Evolutionary conservation across 30 jellyfish, hydroid and myxozoan genomes (phyloP), one percentile per base, ranked within the genome.

Genomic region (Pelagia noctiluca): DNA sequence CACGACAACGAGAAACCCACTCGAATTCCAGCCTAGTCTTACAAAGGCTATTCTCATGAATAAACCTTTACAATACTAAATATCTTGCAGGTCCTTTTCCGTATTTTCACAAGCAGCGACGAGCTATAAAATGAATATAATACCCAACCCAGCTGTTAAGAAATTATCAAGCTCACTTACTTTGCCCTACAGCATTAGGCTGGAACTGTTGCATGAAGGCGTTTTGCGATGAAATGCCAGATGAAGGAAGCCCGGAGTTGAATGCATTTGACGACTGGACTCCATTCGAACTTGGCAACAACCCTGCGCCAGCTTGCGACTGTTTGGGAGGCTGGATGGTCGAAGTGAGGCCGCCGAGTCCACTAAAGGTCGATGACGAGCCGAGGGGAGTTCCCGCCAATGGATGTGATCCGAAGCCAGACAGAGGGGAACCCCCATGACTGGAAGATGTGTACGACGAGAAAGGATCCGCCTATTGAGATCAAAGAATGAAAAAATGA

Each of bases 351-450:
- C 92, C 67, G 36, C 96, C 95, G 8, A 90, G 88, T 42, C 97
- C 90, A 42, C 96, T 73, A 31, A 83, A 84, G 1, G 97, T 60
- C 7, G 96, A 84, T 0, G 89, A 76, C 11, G 91, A 37, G 0
- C 96, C 93, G 38, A 90, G 89, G 8, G 95, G 89, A 5, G 95
- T 71, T 0, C 97, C 95, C 25, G 97, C 95, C 61, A 87, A 30
- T 26, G 96, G 83, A 25, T 72, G 83, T 25, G 94, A 71, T 25
- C 96, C 96, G 50, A 62, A 84, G 26, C 94, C 93, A 22, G 89
- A 47, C 71, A 84, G 73, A 25, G 88, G 98, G 33, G 84, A n/a
- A 10, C 73, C n/a, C 25, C 68, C 37, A 26, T 66, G 91, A n/a
- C 84, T 84, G 12, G 91, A 63, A 35, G 83, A 68, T 22, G 83